Conservation (phyloP, 1,140 invertebrate species). For the Piezodorus guildinii region DNA sequence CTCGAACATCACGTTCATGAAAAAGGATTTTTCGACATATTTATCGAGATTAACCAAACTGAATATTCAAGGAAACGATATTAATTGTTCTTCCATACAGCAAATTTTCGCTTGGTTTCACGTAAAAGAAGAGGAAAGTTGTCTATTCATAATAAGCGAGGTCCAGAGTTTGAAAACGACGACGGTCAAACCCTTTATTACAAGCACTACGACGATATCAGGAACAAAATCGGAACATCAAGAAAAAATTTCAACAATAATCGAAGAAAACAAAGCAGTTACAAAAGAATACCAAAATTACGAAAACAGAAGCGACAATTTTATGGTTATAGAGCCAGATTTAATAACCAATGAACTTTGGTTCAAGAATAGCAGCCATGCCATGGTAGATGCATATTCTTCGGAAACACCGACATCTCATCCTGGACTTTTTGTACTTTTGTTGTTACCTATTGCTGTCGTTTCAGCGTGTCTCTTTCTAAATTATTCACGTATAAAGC, state of each 20-base stretch:
- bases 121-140: constrained; percentile 2
- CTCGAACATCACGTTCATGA: constrained; percentile 47
- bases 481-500: constrained; percentile 19
- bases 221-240: background rate
- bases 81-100: constrained; percentile 40
- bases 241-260: background rate
- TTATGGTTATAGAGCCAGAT: background rate
- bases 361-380: constrained; percentile 11
- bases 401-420: constrained; percentile 22
- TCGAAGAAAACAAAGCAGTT: background rate
- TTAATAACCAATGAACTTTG: constrained; percentile 20
- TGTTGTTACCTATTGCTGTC: constrained; percentile 21
- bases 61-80: constrained; percentile 45
- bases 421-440: constrained; percentile 21
- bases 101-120: constrained; percentile 11
- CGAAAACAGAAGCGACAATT: background rate
- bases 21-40: constrained; percentile 52
- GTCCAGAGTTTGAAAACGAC: background rate
- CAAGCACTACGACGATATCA: background rate
- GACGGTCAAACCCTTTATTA: background rate
- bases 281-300: background rate
- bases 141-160: constrained; percentile 16
- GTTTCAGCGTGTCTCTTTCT: constrained; percentile 16
- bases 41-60: constrained; percentile 52
- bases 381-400: constrained; percentile 20